Evolutionary conservation across 2,797 vertebrate species (phyloP), one percentile per base, ranked within the genome.

Genomic region (Pseudomugil gertrudae): DNA sequence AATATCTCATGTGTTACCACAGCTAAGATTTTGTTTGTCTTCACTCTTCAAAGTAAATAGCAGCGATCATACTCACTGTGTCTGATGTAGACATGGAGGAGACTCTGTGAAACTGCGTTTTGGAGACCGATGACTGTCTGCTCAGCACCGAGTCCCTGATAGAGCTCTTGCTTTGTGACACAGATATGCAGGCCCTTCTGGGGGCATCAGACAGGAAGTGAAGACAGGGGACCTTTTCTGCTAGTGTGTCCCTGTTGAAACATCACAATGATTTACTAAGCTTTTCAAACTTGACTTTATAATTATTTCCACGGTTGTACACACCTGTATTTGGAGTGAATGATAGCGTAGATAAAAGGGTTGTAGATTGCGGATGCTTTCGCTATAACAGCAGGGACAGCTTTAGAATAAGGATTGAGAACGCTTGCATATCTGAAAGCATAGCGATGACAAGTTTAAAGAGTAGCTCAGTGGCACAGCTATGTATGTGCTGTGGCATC

Each of bases 311-410:
- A 48, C 17, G 13, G 54, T 27, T 35, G 8, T 30, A 61, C 74
- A 73, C 87, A 95, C 96, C 96, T 96, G 92, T 97, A 97, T 90
- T 96, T 95, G 51, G 95, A 93, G 83, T 96, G 95, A 84, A 95
- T 95, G 85, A 97, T 97, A 79, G 95, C 95, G 45, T 96, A 97
- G 76, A 97, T 97, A 80, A 97, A 95, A 65, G 96, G 96, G 75
- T 97, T 97, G 90, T 96, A 96, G 84, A 96, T 93, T 70, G 95
- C 94, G 7, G 96, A 97, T 21, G 95, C 95, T 90, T 97, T 97
- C 77, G 96, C 96, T 66, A 97, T 96, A 72, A 97, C 83, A 69
- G 95, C 96, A 60, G 96, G 95, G 36, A 97, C 94, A 2, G 95
- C 91, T 89, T 96, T 97, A 65, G 95, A 95, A 84, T 95, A 96